phyloP scores from a whole-genome alignment of 2,888 invertebrate genomes.

The Papilio elwesi region DNA sequence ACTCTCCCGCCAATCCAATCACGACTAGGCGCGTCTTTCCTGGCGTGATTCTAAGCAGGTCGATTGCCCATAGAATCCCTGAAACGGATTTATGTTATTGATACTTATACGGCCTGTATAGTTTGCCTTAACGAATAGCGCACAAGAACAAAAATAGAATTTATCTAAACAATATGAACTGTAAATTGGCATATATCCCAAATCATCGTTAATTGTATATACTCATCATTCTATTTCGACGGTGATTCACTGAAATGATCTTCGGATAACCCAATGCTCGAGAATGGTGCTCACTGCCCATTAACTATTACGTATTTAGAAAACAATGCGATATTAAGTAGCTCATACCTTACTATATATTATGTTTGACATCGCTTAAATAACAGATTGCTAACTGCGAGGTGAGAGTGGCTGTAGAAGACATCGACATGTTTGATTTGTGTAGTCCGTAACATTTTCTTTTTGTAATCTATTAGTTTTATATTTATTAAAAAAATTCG shows the following conservation, averaged over 20 bases:
- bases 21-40: no score
- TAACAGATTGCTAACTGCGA: not conserved
- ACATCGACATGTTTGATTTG: not conserved
- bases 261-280: not conserved
- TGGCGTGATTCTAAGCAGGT: no score
- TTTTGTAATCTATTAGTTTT: not conserved
- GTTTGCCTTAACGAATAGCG: not conserved
- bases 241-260: slow-evolving; percentile 21
- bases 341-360: not conserved
- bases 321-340: slow-evolving; percentile 28
- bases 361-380: not conserved
- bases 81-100: no score
- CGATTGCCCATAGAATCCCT: no score
- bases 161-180: slow-evolving; percentile 16
- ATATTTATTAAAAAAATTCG: not conserved
- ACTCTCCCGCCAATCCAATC: no score
- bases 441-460: not conserved
- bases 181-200: slow-evolving; percentile 3
- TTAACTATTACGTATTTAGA: slow-evolving; percentile 1
- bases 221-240: not conserved
- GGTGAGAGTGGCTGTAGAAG: not conserved
- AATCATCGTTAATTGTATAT: not conserved
- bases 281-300: not conserved
- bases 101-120: not conserved
- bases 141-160: slow-evolving; percentile 1